phyloP scores from a whole-genome alignment of 2,113 vertebrate genomes.

The Myotis yumanensis region DNA sequence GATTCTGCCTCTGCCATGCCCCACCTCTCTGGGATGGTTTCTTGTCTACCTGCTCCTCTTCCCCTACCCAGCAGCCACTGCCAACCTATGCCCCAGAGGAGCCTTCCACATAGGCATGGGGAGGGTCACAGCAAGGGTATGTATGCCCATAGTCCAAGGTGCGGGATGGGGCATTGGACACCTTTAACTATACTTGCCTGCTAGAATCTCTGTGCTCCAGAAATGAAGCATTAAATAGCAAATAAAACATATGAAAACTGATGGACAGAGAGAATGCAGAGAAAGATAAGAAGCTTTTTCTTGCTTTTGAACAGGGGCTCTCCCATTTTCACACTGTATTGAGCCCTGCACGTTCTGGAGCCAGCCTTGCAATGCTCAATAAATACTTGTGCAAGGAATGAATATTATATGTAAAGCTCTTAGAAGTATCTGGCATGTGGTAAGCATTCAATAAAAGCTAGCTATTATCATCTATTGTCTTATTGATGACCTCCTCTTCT shows the following conservation, averaged over 20 bases:
- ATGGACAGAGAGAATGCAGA: background rate
- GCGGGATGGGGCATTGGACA: background rate
- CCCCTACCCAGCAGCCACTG: background rate
- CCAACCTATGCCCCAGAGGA: background rate
- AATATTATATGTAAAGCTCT: conserved; percentile 31
- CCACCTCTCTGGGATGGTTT: background rate
- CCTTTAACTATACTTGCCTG: background rate
- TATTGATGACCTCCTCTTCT: conserved; percentile 9
- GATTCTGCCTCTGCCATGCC: background rate
- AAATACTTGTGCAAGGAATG: conserved; percentile 3
- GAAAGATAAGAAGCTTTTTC: background rate
- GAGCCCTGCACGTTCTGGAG: background rate
- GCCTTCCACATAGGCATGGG: background rate
- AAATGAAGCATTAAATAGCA: background rate
- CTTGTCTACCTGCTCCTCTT: background rate
- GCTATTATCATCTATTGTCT: background rate
- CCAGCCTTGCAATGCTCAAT: background rate
- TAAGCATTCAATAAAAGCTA: background rate
- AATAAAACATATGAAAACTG: background rate
- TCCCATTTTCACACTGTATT: background rate
- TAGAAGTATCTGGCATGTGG: background rate
- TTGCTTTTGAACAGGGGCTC: background rate
- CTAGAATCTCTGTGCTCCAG: background rate
- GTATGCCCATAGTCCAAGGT: background rate
- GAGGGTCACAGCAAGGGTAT: background rate